Conservation (phyloP, 2,888 invertebrate genomes). For the Drosophila aldrichi region DNA sequence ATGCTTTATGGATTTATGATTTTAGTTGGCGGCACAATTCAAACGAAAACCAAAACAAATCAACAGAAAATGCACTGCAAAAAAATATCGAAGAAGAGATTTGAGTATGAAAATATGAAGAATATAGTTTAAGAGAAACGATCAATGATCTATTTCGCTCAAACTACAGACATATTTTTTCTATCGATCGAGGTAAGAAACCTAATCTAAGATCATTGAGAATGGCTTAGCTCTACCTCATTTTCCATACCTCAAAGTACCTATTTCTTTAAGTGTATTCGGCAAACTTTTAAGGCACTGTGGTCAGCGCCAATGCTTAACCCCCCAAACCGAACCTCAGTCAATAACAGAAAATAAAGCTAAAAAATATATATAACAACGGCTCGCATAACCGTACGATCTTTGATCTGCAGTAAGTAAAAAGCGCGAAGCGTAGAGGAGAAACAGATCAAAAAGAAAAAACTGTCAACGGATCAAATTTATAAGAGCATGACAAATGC, state of each 20-base stretch:
- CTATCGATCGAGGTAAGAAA: no score
- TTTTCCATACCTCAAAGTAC: no score
- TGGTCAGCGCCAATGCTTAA: slow-evolving; percentile 69
- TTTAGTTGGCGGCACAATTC: slow-evolving; percentile 71
- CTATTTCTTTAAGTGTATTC: slow-evolving; percentile 32
- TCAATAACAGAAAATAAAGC: slow-evolving; percentile 29
- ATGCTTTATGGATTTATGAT: slow-evolving; percentile 74
- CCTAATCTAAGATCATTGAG: no score
- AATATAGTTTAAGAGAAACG: not conserved
- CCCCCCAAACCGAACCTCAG: slow-evolving; percentile 43
- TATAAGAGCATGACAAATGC: slow-evolving; percentile 66
- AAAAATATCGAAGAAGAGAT: slow-evolving; percentile 21
- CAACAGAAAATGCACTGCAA: slow-evolving; percentile 35
- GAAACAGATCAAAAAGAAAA: slow-evolving; percentile 9
- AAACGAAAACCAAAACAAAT: slow-evolving; percentile 66
- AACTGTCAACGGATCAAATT: slow-evolving; percentile 82
- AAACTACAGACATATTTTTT: no score
- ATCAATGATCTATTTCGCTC: not conserved
- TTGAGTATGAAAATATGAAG: no score
- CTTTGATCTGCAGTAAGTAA: slow-evolving; percentile 74
- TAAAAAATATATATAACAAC: slow-evolving; percentile 26
- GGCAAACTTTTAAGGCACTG: slow-evolving; percentile 32
- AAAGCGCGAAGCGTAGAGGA: not conserved
- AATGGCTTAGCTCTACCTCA: no score
- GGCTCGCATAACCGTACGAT: slow-evolving; percentile 65